These are phyloP conservation scores for Agrotis exclamationis DNA, from an alignment of 2,888 invertebrate genomes.

Conservation along the genomic window DNA sequence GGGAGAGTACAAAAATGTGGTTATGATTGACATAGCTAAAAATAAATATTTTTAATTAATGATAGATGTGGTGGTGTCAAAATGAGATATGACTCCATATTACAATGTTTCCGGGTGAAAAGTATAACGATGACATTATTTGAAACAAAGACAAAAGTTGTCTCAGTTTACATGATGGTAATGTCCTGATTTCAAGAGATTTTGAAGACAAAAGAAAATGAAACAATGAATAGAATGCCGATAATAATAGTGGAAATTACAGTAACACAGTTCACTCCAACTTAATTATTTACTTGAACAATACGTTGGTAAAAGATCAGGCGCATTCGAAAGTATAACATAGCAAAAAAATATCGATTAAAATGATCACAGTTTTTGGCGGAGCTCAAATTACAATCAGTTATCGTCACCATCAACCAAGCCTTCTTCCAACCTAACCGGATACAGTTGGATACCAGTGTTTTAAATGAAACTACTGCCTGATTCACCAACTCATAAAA, in stretches of 20 bases:
- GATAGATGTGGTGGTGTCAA: conserved; percentile 69
- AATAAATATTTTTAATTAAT: conserved; percentile 63
- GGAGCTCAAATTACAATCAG: no score
- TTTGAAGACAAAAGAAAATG: background rate
- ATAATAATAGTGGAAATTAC: background rate
- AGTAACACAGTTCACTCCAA: no score
- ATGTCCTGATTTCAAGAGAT: background rate
- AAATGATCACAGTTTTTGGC: no score
- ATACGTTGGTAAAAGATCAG: no score
- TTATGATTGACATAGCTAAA: conserved; percentile 72
- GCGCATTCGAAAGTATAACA: no score
- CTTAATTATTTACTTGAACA: no score
- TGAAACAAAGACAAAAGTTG: conserved; percentile 5
- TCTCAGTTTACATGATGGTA: background rate
- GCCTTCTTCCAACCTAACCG: no score
- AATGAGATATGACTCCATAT: conserved; percentile 55
- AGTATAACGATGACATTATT: conserved; percentile 12
- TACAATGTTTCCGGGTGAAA: conserved; percentile 46
- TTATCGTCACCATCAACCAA: no score
- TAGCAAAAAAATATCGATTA: no score
- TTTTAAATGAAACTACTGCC: no score
- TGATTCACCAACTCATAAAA: no score
- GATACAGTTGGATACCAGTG: no score
- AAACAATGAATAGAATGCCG: background rate
- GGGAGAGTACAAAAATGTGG: conserved; percentile 65